phyloP scores from a whole-genome alignment of 37 sponge, comb jelly and placozoan genomes.

The Bolinopsis microptera region DNA sequence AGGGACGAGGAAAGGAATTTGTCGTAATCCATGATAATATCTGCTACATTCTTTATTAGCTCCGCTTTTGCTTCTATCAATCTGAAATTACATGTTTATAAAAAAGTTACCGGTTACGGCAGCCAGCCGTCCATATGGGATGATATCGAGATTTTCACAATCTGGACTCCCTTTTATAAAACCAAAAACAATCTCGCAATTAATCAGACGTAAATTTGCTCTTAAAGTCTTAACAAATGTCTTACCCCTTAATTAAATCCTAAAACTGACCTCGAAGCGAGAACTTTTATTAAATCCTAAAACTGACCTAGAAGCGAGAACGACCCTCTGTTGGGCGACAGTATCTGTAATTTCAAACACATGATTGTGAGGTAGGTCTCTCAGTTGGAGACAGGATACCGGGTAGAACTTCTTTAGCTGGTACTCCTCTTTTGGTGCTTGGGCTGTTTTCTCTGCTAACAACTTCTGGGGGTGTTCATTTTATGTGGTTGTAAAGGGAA shows the following conservation, averaged over 20 bases:
- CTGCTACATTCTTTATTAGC: not conserved
- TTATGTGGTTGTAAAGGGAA: too few species aligned
- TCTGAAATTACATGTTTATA: too few species aligned
- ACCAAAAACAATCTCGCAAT: too few species aligned
- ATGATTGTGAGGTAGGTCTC: conserved; percentile 9
- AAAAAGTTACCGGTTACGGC: too few species aligned
- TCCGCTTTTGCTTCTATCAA: not conserved
- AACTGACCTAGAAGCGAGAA: conserved; percentile 36
- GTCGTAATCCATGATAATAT: conserved; percentile 24
- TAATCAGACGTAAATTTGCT: too few species aligned
- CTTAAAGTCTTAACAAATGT: too few species aligned
- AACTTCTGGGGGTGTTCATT: not conserved
- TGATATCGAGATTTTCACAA: too few species aligned
- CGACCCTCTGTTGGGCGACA: not conserved
- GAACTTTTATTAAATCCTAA: too few species aligned
- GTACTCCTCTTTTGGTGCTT: conserved; percentile 1
- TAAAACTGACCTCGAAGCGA: too few species aligned
- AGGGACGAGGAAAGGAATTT: conserved; percentile 26
- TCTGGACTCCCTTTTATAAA: too few species aligned
- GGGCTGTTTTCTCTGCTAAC: not conserved
- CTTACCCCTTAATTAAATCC: too few species aligned
- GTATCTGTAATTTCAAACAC: conserved; percentile 37
- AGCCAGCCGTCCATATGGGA: too few species aligned
- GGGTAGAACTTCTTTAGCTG: conserved; percentile 54
- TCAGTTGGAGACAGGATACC: conserved; percentile 33